phyloP scores from a whole-genome alignment of 2,888 invertebrate species.

The Cheilosia variabilis region DNA sequence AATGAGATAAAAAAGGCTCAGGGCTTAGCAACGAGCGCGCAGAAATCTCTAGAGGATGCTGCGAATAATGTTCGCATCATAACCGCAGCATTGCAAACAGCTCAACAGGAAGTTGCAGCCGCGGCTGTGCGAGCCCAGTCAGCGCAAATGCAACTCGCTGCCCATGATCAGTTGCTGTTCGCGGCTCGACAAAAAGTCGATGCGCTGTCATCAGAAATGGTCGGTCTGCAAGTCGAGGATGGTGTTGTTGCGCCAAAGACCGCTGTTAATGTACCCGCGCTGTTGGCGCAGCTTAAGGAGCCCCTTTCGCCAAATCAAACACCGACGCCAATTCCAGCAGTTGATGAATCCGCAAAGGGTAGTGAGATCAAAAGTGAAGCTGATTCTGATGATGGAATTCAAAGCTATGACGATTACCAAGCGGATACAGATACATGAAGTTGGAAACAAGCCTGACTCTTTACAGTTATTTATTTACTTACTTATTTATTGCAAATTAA shows the following conservation, averaged over 20 bases:
- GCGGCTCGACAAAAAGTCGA: constrained; percentile 83
- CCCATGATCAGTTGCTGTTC: constrained; percentile 83
- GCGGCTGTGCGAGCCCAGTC: constrained; percentile 83
- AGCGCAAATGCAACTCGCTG: constrained; percentile 83
- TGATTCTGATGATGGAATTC: not conserved
- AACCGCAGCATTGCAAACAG: constrained; percentile 81
- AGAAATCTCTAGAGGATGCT: constrained; percentile 81
- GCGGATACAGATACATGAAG: constrained; percentile 1
- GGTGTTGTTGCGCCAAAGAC: constrained; percentile 80
- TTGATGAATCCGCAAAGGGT: constrained; percentile 56
- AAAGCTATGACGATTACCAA: constrained; percentile 14
- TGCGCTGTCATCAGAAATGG: constrained; percentile 83
- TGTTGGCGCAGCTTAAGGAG: constrained; percentile 80
- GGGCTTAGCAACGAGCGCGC: constrained; percentile 81
- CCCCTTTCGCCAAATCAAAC: constrained; percentile 79
- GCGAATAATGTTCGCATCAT: constrained; percentile 82
- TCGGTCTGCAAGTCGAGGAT: constrained; percentile 82
- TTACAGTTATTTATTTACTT: not conserved
- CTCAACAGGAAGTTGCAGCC: constrained; percentile 82
- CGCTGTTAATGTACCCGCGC: constrained; percentile 79
- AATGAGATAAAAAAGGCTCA: constrained; percentile 82
- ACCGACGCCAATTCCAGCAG: constrained; percentile 81
- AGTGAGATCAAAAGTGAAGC: not conserved
- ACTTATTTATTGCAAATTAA: not conserved
- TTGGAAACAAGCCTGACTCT: not conserved